Evolutionary conservation across 2,888 invertebrate genomes (phyloP).

Genomic region (Macrosoma leucophasiata): DNA sequence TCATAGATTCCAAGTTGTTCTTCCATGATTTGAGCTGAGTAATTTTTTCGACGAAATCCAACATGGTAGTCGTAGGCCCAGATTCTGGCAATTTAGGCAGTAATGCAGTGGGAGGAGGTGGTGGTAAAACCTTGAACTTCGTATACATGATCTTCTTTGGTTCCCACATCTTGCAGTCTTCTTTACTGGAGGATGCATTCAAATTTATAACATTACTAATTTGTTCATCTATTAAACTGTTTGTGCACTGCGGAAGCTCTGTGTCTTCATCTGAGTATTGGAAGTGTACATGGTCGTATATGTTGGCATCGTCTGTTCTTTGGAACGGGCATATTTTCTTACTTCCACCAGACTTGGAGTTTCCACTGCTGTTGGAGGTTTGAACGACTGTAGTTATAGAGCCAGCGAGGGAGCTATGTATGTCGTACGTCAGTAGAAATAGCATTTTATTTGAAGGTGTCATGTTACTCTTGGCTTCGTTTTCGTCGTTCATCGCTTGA

Average conservation of each 20-base stretch:
- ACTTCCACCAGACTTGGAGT: slow-evolving; percentile 71
- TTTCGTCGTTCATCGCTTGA: slow-evolving; percentile 86
- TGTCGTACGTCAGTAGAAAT: slow-evolving; percentile 82
- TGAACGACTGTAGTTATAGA: slow-evolving; percentile 62
- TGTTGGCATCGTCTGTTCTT: slow-evolving; percentile 52
- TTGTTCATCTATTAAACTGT: slow-evolving; percentile 61
- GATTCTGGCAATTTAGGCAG: slow-evolving; percentile 55
- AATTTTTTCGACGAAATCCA: slow-evolving; percentile 63
- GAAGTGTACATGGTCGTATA: slow-evolving; percentile 69
- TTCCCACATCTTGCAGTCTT: slow-evolving; percentile 61
- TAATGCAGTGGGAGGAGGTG: slow-evolving; percentile 49
- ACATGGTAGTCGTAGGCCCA: slow-evolving; percentile 51
- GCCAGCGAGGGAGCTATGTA: slow-evolving; percentile 76
- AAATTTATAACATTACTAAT: slow-evolving; percentile 72
- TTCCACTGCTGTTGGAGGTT: slow-evolving; percentile 60
- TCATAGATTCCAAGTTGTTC: slow-evolving; percentile 56
- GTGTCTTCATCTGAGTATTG: slow-evolving; percentile 78
- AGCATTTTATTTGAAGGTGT: slow-evolving; percentile 58
- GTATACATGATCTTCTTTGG: slow-evolving; percentile 57
- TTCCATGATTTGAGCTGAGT: slow-evolving; percentile 66
- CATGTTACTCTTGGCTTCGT: slow-evolving; percentile 78
- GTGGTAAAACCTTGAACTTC: slow-evolving; percentile 58
- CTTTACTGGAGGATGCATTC: slow-evolving; percentile 66
- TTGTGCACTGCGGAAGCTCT: slow-evolving; percentile 67
- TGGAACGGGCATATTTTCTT: slow-evolving; percentile 64